A percentile compares a stretch with the other conserved stretches of the same genome.
Conservation (phyloP, 2,113 vertebrate species). For the Gorsachius goisagi region DNA sequence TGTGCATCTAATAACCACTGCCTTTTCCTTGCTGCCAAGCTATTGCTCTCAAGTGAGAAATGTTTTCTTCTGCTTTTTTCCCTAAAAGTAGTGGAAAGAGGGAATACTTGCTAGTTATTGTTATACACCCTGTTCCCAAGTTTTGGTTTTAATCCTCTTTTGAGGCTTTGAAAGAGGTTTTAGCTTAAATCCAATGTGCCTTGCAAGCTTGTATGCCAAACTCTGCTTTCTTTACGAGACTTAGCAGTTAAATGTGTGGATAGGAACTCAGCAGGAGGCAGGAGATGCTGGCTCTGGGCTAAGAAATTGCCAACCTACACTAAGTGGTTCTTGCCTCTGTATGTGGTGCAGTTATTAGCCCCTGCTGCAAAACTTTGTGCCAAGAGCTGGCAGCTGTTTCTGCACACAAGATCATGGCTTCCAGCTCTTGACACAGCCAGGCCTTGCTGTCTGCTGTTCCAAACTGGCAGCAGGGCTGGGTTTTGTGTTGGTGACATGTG, state of each 20-base stretch:
- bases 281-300: background rate
- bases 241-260: background rate
- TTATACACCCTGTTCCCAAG: background rate
- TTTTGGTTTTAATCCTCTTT: background rate
- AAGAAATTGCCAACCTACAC: background rate
- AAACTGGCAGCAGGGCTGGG: background rate
- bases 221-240: background rate
- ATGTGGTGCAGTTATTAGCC: background rate
- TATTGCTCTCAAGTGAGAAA: background rate
- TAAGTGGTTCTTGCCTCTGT: background rate
- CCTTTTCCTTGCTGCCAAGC: background rate
- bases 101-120: background rate
- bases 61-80: background rate
- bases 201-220: background rate
- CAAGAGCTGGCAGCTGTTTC: background rate
- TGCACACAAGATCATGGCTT: rapidly evolving
- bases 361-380: background rate
- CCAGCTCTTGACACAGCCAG: background rate
- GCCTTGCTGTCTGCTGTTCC: background rate
- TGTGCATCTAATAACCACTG: background rate
- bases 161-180: background rate
- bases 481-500: rapidly evolving
- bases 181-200: background rate
- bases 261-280: background rate
- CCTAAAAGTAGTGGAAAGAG: background rate